Conservation (phyloP, 2,888 invertebrate genomes). For the Tyria jacobaeae region DNA sequence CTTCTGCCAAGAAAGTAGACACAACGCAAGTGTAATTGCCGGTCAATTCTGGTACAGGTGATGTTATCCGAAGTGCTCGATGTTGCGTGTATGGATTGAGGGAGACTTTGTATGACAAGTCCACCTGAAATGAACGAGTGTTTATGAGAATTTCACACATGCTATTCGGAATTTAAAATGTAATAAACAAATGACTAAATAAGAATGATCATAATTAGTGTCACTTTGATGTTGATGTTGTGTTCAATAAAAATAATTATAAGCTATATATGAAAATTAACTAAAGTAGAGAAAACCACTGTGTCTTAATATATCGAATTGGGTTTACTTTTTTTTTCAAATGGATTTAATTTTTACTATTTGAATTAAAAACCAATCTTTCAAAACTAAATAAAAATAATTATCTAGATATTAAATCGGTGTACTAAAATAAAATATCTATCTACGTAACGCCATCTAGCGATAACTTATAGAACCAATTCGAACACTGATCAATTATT, state of each 20-base stretch:
- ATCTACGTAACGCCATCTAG: background rate
- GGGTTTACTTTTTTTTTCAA: background rate
- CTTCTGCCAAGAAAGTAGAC: conserved; percentile 89
- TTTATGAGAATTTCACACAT: background rate
- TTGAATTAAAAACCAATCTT: no score
- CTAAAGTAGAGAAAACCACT: background rate
- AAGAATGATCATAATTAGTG: no score
- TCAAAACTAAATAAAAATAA: no score
- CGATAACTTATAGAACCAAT: background rate
- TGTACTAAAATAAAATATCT: background rate
- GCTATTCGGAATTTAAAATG: background rate
- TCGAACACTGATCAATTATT: background rate
- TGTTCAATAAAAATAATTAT: no score
- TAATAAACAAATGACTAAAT: background rate
- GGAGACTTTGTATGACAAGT: conserved; percentile 88
- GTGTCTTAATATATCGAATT: background rate
- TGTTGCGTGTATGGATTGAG: conserved; percentile 89
- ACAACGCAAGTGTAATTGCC: conserved; percentile 92
- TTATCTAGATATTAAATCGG: no score
- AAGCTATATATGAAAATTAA: no score
- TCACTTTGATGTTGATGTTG: background rate
- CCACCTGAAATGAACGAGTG: conserved; percentile 73
- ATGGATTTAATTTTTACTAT: no score
- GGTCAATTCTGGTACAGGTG: conserved; percentile 89
- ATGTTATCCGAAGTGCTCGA: conserved; percentile 89